Evolutionary conservation across 2,888 invertebrate genomes (phyloP), one percentile per base, ranked within the genome.

Genomic region (Heliothis peltigera): DNA sequence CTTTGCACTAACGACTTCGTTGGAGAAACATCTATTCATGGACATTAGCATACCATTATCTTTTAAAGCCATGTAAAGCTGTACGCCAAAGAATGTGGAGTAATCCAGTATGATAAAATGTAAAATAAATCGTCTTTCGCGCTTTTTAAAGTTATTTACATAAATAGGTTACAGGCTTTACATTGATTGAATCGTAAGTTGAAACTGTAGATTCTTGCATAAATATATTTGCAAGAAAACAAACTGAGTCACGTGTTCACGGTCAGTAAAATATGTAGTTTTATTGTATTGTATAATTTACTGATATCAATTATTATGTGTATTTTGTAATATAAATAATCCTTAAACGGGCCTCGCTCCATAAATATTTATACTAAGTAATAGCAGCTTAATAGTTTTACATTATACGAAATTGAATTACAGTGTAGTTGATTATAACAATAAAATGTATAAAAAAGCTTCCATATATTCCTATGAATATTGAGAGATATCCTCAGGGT

Each of bases 11-110:
- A 82, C 81, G 81, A 80, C 83, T 78, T 79, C 75, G 67, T 73
- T 78, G 75, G 70, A 80, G 74, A 78, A 82, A 79, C 83, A 75
- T 84, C 84, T 85, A 85, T 88, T 85, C 83, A 75, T 63, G 73
- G 71, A 76, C 87, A 88, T 91, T 91, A 89, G 81, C 89, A 89
- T 90, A 86, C 80, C 84, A 91, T 91, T 91, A 89, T 85, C 83
- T 86, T 84, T 83, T 84, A 88, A 87, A 87, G 83, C 80, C 87
- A 68, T 89, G 87, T 90, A 85, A 84, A 86, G 81, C 74, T 78
- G 77, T 82, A 86, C 84, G 84, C 82, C 64, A 72, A 86, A 87
- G 88, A 89, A 89, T 88, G 87, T 86, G 70, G 82, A 79, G 84
- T 85, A 87, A 85, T 87, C 84, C 80, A 77, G 75, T 82, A 81